Conservation (phyloP, 2,113 vertebrate genomes). For the Ahaetulla prasina region DNA sequence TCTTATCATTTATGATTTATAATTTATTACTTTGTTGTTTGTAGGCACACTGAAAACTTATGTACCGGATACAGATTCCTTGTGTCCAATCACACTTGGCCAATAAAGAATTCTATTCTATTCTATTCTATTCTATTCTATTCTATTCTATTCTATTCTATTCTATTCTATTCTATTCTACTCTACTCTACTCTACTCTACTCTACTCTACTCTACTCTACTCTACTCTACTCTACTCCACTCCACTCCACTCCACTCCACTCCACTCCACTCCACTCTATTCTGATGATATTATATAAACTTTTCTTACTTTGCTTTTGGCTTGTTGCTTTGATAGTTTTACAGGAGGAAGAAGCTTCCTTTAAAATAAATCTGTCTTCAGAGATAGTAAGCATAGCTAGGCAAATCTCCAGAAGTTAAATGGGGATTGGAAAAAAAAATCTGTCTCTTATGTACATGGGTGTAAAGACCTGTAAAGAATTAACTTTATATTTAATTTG, state of each 20-base stretch:
- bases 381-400: neutral
- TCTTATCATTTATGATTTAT: neutral
- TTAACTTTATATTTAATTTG: neutral
- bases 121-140: no score
- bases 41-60: neutral
- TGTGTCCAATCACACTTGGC: neutral
- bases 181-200: fast-evolving
- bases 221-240: no score
- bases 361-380: neutral
- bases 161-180: no score
- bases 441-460: neutral
- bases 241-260: no score
- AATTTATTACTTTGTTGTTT: neutral
- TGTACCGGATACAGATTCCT: neutral
- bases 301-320: neutral
- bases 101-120: neutral
- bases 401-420: neutral
- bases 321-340: neutral
- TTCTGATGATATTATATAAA: neutral
- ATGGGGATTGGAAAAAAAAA: neutral
- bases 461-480: neutral
- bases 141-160: no score
- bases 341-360: neutral
- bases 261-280: neutral
- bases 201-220: no score